Evolutionary conservation across 2,797 vertebrate species (phyloP).

Genomic region (Macropus fuliginosus): DNA sequence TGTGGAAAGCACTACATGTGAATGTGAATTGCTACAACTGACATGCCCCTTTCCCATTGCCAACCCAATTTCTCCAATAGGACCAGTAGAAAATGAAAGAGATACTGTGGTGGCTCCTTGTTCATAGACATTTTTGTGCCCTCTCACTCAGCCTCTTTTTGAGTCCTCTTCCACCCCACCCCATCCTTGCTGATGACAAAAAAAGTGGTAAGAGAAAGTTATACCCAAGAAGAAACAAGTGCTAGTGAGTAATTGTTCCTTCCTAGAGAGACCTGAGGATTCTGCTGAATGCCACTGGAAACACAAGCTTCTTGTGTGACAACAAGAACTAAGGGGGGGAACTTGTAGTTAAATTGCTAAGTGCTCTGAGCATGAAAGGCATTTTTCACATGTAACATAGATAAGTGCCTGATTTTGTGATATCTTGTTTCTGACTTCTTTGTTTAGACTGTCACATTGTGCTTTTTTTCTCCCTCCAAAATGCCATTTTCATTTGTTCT

Average conservation of each 20-base stretch:
- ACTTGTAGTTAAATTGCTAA: slow-evolving; percentile 40
- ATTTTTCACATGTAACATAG: slow-evolving; percentile 53
- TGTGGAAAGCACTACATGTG: background rate
- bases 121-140: slow-evolving; percentile 13
- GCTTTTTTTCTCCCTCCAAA: background rate
- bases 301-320: slow-evolving; percentile 59
- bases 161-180: slow-evolving; percentile 3
- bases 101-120: background rate
- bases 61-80: background rate
- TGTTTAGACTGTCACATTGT: slow-evolving; percentile 56
- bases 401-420: slow-evolving; percentile 57
- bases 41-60: background rate
- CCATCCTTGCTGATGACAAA: slow-evolving; percentile 46
- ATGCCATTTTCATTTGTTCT: slow-evolving; percentile 71
- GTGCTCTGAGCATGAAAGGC: slow-evolving; percentile 49
- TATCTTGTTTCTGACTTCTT: slow-evolving; percentile 64
- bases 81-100: background rate
- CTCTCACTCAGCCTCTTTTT: background rate
- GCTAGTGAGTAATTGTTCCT: slow-evolving; percentile 41
- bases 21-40: background rate
- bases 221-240: slow-evolving; percentile 39
- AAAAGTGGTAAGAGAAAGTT: slow-evolving; percentile 14
- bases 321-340: slow-evolving; percentile 35
- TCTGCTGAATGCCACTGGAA: slow-evolving; percentile 54
- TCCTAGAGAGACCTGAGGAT: slow-evolving; percentile 25